These are phyloP conservation scores for Chaetogeoica ovagalla DNA, from an alignment of 2,888 invertebrate species.

Conservation along the genomic window DNA sequence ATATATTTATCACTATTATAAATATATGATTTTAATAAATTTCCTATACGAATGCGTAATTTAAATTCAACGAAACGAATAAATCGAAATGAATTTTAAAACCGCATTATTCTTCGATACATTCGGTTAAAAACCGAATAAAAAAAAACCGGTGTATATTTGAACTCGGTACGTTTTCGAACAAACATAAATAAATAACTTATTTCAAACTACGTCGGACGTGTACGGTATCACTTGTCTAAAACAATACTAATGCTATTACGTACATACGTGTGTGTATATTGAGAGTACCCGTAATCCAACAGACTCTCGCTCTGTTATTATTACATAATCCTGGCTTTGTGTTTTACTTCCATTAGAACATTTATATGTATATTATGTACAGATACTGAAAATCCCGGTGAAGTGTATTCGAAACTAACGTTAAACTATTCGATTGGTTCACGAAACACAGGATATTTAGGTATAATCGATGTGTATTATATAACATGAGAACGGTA, in stretches of 20 bases:
- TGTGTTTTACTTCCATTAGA: conserved; percentile 18
- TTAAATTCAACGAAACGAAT: no score
- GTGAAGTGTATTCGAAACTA: conserved; percentile 8
- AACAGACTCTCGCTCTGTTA: conserved; percentile 1
- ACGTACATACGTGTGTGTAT: conserved; percentile 1
- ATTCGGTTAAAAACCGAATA: neutral
- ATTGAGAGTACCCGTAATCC: neutral
- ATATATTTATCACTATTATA: no score
- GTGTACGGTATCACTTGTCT: conserved; percentile 10
- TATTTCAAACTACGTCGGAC: conserved; percentile 2
- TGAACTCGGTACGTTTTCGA: neutral
- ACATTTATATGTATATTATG: no score
- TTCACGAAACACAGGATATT: neutral
- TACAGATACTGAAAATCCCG: neutral
- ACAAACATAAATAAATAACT: conserved; percentile 1
- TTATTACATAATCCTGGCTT: conserved; percentile 29
- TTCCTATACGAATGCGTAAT: no score
- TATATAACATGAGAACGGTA: neutral
- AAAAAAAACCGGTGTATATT: neutral
- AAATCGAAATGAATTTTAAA: neutral
- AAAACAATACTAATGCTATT: conserved; percentile 26
- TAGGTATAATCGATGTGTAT: neutral
- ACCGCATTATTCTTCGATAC: neutral
- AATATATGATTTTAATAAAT: no score
- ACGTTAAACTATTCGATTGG: neutral